These are phyloP conservation scores for Nipponacmea schrenckii DNA, from an alignment of 2,888 invertebrate genomes.

Conservation along the genomic window DNA sequence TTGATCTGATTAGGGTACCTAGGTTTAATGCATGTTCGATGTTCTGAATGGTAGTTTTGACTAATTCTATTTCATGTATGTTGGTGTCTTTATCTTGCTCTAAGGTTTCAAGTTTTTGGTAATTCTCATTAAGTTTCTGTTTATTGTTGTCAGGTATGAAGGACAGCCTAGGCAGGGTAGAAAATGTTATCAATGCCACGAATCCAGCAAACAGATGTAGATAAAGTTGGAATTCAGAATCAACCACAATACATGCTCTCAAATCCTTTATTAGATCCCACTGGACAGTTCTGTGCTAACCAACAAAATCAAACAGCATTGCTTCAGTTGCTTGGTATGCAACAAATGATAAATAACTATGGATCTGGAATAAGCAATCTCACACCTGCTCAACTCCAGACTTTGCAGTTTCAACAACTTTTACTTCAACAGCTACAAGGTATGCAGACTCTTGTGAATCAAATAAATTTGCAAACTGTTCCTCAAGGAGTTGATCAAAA, in stretches of 20 bases:
- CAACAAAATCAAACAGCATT: conserved; percentile 26
- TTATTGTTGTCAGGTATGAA: too few relatives aligned
- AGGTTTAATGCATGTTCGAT: too few relatives aligned
- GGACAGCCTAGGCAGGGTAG: too few relatives aligned
- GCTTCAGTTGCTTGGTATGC: conserved; percentile 44
- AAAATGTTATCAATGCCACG: conserved; percentile 24
- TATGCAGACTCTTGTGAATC: conserved; percentile 50
- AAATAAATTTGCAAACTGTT: conserved; percentile 44
- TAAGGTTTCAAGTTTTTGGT: too few relatives aligned
- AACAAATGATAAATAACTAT: conserved; percentile 42
- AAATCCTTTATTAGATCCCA: conserved; percentile 18
- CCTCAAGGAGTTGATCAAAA: conserved; percentile 11
- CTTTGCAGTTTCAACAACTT: conserved; percentile 51
- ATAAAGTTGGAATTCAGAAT: conserved; percentile 28
- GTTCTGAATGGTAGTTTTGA: too few relatives aligned
- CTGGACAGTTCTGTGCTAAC: conserved; percentile 21
- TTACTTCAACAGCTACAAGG: conserved; percentile 57
- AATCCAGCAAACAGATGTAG: conserved; percentile 21
- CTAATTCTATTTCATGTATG: too few relatives aligned
- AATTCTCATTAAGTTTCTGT: too few relatives aligned
- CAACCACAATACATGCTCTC: conserved; percentile 25
- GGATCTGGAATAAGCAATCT: conserved; percentile 38
- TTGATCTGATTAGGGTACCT: too few relatives aligned
- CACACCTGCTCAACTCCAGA: conserved; percentile 52
- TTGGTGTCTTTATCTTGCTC: too few relatives aligned